Percentiles rank a stretch among this genome's conserved stretches.
Evolutionary conservation across 2,113 vertebrate species (phyloP).

Genomic region (Callocephalon fimbriatum): DNA sequence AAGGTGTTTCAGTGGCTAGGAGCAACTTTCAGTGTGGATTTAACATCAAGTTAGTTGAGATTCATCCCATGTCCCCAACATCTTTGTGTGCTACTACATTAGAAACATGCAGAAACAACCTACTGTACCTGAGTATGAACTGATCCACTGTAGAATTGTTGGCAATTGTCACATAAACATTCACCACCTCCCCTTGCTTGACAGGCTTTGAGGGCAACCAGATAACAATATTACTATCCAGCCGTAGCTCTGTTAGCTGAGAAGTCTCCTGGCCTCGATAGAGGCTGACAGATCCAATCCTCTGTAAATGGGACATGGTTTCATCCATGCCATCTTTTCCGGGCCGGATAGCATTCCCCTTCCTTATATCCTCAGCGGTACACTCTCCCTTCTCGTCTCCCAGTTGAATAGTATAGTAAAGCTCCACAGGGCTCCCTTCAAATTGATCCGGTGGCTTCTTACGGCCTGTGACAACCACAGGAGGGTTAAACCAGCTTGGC

Average conservation of each 20-base stretch:
- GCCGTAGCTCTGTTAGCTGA: slow-evolving; percentile 81
- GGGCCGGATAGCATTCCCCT: slow-evolving; percentile 83
- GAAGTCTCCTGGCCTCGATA: slow-evolving; percentile 77
- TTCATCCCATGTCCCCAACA: neutral
- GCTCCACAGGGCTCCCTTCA: slow-evolving; percentile 87
- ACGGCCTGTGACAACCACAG: slow-evolving; percentile 78
- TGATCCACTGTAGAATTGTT: slow-evolving; percentile 87
- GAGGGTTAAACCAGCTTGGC: slow-evolving; percentile 86
- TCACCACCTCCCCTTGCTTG: slow-evolving; percentile 89
- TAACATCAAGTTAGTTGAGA: neutral
- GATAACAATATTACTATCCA: slow-evolving; percentile 87
- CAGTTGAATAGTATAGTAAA: slow-evolving; percentile 88
- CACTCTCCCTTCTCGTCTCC: slow-evolving; percentile 81
- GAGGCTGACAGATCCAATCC: slow-evolving; percentile 86
- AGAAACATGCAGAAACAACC: neutral
- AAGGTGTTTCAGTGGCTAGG: neutral
- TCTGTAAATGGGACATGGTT: slow-evolving; percentile 78
- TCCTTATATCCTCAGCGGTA: slow-evolving; percentile 79
- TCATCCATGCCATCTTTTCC: slow-evolving; percentile 83
- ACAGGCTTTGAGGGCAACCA: slow-evolving; percentile 87
- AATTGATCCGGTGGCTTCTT: slow-evolving; percentile 74
- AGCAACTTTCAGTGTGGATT: neutral
- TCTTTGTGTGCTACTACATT: accelerated
- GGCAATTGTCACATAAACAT: slow-evolving; percentile 80
- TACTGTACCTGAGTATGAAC: slow-evolving; percentile 90